Evolutionary conservation across 2,888 invertebrate genomes (phyloP), one percentile per base, ranked within the genome.

Genomic region (Dorcus parallelipipedus): DNA sequence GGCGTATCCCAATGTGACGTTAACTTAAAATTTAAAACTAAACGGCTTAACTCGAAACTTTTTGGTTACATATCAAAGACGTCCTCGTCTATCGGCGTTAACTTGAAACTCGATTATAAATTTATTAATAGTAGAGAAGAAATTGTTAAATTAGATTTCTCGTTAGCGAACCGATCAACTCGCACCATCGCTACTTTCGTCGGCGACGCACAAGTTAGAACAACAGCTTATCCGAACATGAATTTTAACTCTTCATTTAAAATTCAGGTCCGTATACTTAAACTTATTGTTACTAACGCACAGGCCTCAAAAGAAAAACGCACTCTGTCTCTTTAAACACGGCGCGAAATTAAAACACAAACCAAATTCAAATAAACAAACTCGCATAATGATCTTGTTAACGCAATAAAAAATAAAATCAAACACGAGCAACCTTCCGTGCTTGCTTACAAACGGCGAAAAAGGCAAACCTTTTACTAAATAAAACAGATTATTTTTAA

Each of bases 1-100:
- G 88, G 88, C 2, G 84, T 91, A 20, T 86, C 86, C 0, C 92
- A 93, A 72, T 89, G 88, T 71, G 90, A 91, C 64, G 84, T 93
- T 7, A 83, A 87, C 60, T 76, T 90, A 8, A 86, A 86, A 50
- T 92, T 93, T 71, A 87, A 89, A 78, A 93, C 92, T 0, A 91
- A 89, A 69, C 86, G 87, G 63, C 78, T 93, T 0, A 86, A 85
- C 55, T 90, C 91, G 49, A 82, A 85, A 62, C 77, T 92, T n/a
- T 79, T 83, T 38, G 93, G 93, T 0, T 90, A 90, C 72, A 83
- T 91, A 67, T 75, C 76, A 54, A 74, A 70, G 65, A 74, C 73
- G 10, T 73, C 74, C 40, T 70, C 71, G 10, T 76, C 77, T 7
- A 55, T 78, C 52, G 84, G 85, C 0, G 81, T 84, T 0, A 86